Conservation (phyloP, 1,140 invertebrate genomes). For the Trichomalopsis sarcophagae region DNA sequence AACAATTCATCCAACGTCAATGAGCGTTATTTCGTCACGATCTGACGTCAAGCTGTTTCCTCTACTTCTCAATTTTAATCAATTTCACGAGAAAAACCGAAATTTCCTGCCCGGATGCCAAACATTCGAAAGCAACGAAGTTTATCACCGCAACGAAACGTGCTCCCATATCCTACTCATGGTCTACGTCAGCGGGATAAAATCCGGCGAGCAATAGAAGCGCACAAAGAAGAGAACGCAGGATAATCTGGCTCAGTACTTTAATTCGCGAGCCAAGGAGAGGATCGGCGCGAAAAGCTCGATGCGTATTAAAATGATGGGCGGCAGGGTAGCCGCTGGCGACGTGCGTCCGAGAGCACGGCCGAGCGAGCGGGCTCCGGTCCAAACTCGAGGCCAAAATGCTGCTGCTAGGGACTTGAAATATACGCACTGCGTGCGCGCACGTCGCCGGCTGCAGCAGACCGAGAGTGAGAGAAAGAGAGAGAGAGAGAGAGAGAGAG, state of each 20-base stretch:
- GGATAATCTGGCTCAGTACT: slow-evolving; percentile 2
- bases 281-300: slow-evolving; percentile 55
- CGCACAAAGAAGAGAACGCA: background rate
- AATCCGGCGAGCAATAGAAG: background rate
- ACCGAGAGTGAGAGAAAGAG: background rate
- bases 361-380: slow-evolving; percentile 1
- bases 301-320: slow-evolving; percentile 63
- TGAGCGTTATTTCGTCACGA: no score
- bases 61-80: no score
- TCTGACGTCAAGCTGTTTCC: no score
- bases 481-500: no score
- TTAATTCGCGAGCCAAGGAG: slow-evolving; percentile 27
- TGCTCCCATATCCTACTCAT: no score
- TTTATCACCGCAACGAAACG: no score
- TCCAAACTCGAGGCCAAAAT: slow-evolving; percentile 30
- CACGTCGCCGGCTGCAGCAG: background rate
- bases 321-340: slow-evolving; percentile 24
- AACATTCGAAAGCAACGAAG: no score
- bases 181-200: no score
- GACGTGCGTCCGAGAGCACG: slow-evolving; percentile 22
- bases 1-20: no score
- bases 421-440: slow-evolving; percentile 15
- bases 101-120: no score
- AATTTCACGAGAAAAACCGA: no score
- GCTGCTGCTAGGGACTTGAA: background rate